Percentiles rank a stretch among this genome's conserved stretches.
Conservation (phyloP, 2,888 invertebrate genomes). For the Nebria brevicollis region DNA sequence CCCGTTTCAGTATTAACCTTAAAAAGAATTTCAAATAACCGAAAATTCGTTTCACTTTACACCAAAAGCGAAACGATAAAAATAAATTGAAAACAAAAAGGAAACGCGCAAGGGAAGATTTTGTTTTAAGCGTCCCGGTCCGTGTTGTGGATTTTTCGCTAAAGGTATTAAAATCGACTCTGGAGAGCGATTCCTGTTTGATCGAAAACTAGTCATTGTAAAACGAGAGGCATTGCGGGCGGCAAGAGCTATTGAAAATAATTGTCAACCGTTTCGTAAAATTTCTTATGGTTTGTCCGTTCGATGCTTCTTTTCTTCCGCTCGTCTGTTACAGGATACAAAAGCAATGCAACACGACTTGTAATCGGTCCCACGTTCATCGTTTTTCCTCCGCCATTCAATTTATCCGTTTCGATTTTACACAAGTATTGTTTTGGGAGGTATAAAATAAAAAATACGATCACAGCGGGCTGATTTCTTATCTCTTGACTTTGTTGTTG, state of each 20-base stretch:
- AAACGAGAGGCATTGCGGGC: background rate
- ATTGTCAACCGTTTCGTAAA: constrained; percentile 59
- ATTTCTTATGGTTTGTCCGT: constrained; percentile 55
- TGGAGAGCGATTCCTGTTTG: constrained; percentile 56
- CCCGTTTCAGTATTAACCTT: background rate
- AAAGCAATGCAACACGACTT: constrained; percentile 24
- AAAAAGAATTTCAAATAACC: constrained; percentile 14
- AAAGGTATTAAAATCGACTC: constrained; percentile 51
- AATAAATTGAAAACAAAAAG: constrained; percentile 27
- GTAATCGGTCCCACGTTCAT: constrained; percentile 61
- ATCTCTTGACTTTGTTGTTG: background rate
- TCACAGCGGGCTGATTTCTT: constrained; percentile 46
- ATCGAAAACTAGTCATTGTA: constrained; percentile 55
- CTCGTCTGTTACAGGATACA: background rate
- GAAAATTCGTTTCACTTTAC: constrained; percentile 19
- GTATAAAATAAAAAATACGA: constrained; percentile 59
- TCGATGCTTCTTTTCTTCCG: constrained; percentile 4
- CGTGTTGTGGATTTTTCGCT: constrained; percentile 8
- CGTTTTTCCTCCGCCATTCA: constrained; percentile 62
- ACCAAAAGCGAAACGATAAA: constrained; percentile 24
- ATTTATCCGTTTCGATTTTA: constrained; percentile 57
- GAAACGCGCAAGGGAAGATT: background rate
- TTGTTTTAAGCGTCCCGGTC: background rate
- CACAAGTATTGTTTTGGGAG: constrained; percentile 60
- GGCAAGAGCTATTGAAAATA: constrained; percentile 56